These are phyloP conservation scores for Neelides sp. DNA, from an alignment of 1,140 invertebrate species.

Conservation along the genomic window DNA sequence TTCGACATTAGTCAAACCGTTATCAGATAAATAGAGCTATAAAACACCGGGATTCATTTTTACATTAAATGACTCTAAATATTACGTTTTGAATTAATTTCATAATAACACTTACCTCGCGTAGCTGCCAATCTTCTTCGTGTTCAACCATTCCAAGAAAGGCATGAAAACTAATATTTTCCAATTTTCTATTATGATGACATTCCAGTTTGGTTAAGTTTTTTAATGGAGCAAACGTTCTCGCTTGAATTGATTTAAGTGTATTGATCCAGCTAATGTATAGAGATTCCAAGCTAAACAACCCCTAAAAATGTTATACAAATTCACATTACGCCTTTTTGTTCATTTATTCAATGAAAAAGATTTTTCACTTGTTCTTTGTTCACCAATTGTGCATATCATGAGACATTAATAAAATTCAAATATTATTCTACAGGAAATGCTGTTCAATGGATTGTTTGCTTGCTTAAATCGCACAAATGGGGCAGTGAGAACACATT, in stretches of 20 bases:
- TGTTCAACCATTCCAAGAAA: slow-evolving; percentile 17
- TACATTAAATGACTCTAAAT: neutral
- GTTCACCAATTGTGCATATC: no score
- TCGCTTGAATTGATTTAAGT: slow-evolving; percentile 15
- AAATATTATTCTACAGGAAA: slow-evolving; percentile 1
- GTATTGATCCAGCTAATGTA: slow-evolving; percentile 15
- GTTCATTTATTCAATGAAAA: neutral
- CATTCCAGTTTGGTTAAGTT: slow-evolving; percentile 14
- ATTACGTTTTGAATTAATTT: neutral
- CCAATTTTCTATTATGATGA: slow-evolving; percentile 14
- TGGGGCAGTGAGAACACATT: no score
- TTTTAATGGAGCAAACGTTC: slow-evolving; percentile 21
- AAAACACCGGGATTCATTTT: neutral
- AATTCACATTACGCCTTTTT: neutral
- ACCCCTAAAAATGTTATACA: neutral
- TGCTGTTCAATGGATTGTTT: no score
- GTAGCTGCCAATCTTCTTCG: slow-evolving; percentile 13
- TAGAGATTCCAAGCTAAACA: slow-evolving; percentile 13
- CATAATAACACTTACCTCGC: slow-evolving; percentile 13
- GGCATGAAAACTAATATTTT: slow-evolving; percentile 18
- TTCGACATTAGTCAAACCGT: slow-evolving; percentile 21
- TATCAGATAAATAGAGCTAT: slow-evolving; percentile 29
- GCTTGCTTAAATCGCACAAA: no score
- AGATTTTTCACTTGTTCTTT: no score
- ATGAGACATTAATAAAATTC: neutral